Evolutionary conservation across 1,140 invertebrate genomes (phyloP).

Genomic region (Ips typographus): DNA sequence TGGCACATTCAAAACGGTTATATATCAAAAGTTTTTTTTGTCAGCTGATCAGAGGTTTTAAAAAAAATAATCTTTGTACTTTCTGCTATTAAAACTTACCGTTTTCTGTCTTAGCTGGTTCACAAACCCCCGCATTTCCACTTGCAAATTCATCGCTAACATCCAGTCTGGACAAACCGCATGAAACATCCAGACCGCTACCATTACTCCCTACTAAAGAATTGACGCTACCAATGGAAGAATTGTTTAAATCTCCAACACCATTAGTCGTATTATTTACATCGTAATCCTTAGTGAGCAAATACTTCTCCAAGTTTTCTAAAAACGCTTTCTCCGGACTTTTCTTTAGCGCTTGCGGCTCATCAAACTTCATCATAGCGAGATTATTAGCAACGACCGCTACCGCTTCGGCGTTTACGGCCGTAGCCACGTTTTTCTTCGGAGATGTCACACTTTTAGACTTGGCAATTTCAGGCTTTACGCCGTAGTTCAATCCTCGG

Average conservation of each 20-base stretch:
- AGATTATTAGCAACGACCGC: conserved; percentile 30
- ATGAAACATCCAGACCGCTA: too few relatives aligned
- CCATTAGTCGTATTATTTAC: too few relatives aligned
- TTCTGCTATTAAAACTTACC: neutral
- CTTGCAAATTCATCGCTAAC: too few relatives aligned
- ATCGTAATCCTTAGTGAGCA: conserved; percentile 23
- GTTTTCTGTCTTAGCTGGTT: too few relatives aligned
- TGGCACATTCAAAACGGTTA: too few relatives aligned
- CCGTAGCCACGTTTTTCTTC: conserved; percentile 37
- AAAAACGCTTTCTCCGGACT: conserved; percentile 34
- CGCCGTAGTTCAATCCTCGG: conserved; percentile 35
- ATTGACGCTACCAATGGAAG: too few relatives aligned
- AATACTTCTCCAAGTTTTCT: conserved; percentile 40
- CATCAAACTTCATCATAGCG: conserved; percentile 34
- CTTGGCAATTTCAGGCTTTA: conserved; percentile 26
- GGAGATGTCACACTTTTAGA: conserved; percentile 35
- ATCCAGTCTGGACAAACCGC: too few relatives aligned
- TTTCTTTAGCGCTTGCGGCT: conserved; percentile 16
- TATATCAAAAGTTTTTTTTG: too few relatives aligned
- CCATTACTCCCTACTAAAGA: too few relatives aligned
- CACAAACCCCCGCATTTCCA: too few relatives aligned
- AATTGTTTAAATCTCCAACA: too few relatives aligned
- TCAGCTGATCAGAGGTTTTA: too few relatives aligned
- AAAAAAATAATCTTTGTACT: neutral
- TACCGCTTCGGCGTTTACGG: conserved; percentile 20